These are phyloP conservation scores for Enteromius afrohamiltoni DNA, from an alignment of 2,797 vertebrate species.

Conservation along the genomic window DNA sequence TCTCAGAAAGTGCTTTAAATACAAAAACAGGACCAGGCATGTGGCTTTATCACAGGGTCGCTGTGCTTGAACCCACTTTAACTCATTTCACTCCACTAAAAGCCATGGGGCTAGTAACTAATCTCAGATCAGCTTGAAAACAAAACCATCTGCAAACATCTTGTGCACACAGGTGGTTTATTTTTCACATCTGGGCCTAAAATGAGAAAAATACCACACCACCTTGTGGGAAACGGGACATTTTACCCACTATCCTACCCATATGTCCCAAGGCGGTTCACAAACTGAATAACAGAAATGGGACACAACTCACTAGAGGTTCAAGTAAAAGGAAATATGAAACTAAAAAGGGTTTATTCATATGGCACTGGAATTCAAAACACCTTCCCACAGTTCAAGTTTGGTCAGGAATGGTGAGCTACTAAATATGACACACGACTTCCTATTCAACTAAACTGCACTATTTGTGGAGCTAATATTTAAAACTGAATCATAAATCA, in stretches of 20 bases:
- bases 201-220: slow-evolving; percentile 24
- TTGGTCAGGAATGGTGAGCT: neutral
- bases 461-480: neutral
- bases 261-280: slow-evolving; percentile 1
- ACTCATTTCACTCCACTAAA: neutral
- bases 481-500: neutral
- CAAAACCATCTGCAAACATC: neutral
- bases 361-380: neutral
- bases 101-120: neutral
- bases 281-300: slow-evolving; percentile 28
- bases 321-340: neutral
- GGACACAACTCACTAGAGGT: slow-evolving; percentile 24
- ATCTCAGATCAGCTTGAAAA: neutral
- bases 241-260: slow-evolving; percentile 1
- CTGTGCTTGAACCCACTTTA: neutral
- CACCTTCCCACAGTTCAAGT: slow-evolving; percentile 5
- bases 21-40: slow-evolving; percentile 6
- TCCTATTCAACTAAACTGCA: neutral
- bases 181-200: slow-evolving; percentile 24
- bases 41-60: neutral
- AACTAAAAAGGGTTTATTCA: neutral
- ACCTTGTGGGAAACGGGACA: neutral
- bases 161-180: slow-evolving; percentile 1
- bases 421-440: neutral
- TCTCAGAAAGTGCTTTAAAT: slow-evolving; percentile 5